A percentile compares a stretch with the other conserved stretches of the same genome.
Conservation (phyloP, 1,140 invertebrate species). For the Anastrepha obliqua region DNA sequence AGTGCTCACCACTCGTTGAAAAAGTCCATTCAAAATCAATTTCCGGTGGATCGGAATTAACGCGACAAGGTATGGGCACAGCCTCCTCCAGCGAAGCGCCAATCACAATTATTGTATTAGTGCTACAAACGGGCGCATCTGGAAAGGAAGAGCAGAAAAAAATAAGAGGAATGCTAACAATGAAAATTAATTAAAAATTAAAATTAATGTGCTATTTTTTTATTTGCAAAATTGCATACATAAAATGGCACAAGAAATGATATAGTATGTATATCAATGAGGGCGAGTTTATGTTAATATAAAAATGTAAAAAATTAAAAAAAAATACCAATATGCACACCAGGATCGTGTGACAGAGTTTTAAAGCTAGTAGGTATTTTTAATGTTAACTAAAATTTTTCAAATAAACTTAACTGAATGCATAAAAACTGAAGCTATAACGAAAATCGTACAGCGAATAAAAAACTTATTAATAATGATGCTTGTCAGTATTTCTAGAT, state of each 20-base stretch:
- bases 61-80: conserved; percentile 86
- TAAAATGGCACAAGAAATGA: neutral
- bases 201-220: neutral
- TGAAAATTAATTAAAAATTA: neutral
- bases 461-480: no score
- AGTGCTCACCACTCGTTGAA: conserved; percentile 90
- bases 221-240: neutral
- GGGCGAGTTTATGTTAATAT: no score
- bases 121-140: conserved; percentile 89
- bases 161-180: conserved; percentile 23
- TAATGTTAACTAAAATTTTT: no score
- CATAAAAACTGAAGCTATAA: no score
- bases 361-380: no score
- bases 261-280: no score
- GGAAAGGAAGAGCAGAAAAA: conserved; percentile 61
- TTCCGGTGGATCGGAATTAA: conserved; percentile 89
- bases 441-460: no score
- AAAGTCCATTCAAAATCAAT: conserved; percentile 92
- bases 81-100: conserved; percentile 89
- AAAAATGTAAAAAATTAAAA: no score
- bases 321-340: no score
- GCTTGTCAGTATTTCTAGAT: no score
- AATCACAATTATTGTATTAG: conserved; percentile 82
- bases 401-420: no score
- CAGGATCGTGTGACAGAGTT: no score